Evolutionary conservation across 2,113 vertebrate genomes (phyloP), one percentile per base, ranked within the genome.

Genomic region (Rhinolophus ferrumequinum): DNA sequence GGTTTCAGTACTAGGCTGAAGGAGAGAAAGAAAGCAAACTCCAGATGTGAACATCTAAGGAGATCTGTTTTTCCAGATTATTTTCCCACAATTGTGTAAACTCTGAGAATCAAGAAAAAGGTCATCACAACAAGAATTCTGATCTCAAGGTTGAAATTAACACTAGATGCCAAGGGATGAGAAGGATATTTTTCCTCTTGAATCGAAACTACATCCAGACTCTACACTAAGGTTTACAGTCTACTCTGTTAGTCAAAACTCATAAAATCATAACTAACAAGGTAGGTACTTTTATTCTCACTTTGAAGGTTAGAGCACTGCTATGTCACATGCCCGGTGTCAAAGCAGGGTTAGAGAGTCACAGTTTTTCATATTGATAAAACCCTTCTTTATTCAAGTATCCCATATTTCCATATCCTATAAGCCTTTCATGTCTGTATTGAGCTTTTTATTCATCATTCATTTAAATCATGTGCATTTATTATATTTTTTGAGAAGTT

Each of bases 321-420:
- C 1, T 30, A 24, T 5, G 12, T 77, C 38, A 4, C 13, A 52
- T 28, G 70, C 7, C 28, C 19, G 76, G 7, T 47, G 21, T 82
- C n/a, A 64, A 16, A 67, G 7, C 21, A 26, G 7, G 9, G 2
- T 21, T 60, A 67, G 8, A 13, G 44, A 80, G 3, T 35, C 33
- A 62, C 26, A 19, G 26, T 58, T 30, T 96, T 90, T 88, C 64
- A 56, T 24, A 80, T 19, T n/a, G 24, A 58, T 62, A 92, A 79
- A 79, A 4, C 4, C 6, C 2, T 54, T 67, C 2, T 90, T 69
- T 38, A 56, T 8, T 56, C 47, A 86, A 30, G 4, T 38, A 13
- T 1, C 1, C 6, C 22, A 3, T 76, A 75, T 38, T 81, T 81
- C 44, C 18, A 22, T 33, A 22, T 47, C 6, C 16, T 76, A 1